Base-by-base conservation (phyloP, 2,888 invertebrate genomes). In the Noctua janthe region DNA sequence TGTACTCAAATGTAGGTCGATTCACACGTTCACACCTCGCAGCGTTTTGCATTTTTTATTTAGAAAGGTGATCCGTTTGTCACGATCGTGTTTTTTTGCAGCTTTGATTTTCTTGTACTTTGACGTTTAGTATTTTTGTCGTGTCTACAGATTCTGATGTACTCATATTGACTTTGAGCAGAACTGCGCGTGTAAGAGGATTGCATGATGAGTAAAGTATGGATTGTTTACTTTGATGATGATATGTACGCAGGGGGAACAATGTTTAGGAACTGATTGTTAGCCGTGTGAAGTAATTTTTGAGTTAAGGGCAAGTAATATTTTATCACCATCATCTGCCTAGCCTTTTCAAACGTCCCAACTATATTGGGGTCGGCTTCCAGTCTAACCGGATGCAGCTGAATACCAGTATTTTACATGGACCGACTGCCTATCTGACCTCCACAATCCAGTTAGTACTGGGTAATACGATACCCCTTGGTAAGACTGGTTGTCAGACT, bases 1-100 rank as follows among this genome's bases (percentile, higher is more conserved):
- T 82, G 80, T 77, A 82, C 76, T 72, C 82, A 82, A 87, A 88
- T 87, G 85, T 82, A 84, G 85, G 86, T 88, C 87, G 81, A 85
- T 86, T 82, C 80, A 77, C 74, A 84, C 86, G 87, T 84, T 78
- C 85, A 39, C 86, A 80, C 81, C 62, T 81, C 75, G 66, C 74
- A 84, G 51, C 70, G 73, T 80, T 84, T 87, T 78, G 80, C 72
- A 80, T 86, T 81, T 82, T 87, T 89, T 87, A 82, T 88, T 82
- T 78, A 71, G 54, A 73, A 71, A 79, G 70, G 78, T 74, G 79
- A 87, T 86, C 80, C 59, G 84, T 73, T 84, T 78, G 76, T 66
- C 66, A 51, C 39, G 8, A 56, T 59, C 51, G 15, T 47, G 8
- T 54, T 78, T 74, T 72, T 82, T 76, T 29, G 13, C 7, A 15